Percentiles rank a stretch among this genome's conserved stretches.
Conservation (phyloP, 2,888 invertebrate genomes). For the Pomacea canaliculata region DNA sequence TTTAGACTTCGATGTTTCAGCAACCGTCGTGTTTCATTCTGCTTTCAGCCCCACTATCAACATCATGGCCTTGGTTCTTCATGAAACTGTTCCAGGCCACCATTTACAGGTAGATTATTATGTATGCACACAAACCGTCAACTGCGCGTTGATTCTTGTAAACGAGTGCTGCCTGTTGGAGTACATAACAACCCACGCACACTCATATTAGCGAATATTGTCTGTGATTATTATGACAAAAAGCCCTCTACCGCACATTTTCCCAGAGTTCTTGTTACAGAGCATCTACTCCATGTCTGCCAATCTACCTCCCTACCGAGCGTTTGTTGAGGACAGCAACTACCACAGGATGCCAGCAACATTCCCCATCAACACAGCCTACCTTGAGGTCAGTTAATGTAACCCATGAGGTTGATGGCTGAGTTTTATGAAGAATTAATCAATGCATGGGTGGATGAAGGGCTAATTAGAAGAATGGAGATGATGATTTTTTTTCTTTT, state of each 20-base stretch:
- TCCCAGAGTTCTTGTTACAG: neutral
- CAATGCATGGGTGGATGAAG: too few relatives aligned
- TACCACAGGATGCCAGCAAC: constrained; percentile 20
- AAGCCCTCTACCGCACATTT: too few relatives aligned
- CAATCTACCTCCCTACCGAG: constrained; percentile 11
- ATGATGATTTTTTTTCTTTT: too few relatives aligned
- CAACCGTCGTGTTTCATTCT: constrained; percentile 25
- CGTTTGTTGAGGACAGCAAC: constrained; percentile 10
- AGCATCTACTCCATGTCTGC: constrained; percentile 18
- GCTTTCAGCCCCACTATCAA: constrained; percentile 60
- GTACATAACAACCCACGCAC: too few relatives aligned
- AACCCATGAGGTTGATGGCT: too few relatives aligned
- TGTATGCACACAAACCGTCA: too few relatives aligned
- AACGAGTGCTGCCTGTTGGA: too few relatives aligned
- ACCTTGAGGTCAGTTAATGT: constrained; percentile 14
- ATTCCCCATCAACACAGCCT: constrained; percentile 26
- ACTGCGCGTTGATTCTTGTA: too few relatives aligned
- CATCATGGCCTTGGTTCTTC: constrained; percentile 64
- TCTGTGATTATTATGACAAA: too few relatives aligned
- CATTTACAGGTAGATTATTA: constrained; percentile 49
- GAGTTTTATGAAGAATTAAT: too few relatives aligned
- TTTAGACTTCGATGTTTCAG: constrained; percentile 53
- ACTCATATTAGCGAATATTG: too few relatives aligned
- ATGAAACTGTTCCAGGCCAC: constrained; percentile 69
- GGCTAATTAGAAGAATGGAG: too few relatives aligned